These are phyloP conservation scores for Eupithecia tripunctaria DNA, from an alignment of 2,888 invertebrate species.

Conservation along the genomic window DNA sequence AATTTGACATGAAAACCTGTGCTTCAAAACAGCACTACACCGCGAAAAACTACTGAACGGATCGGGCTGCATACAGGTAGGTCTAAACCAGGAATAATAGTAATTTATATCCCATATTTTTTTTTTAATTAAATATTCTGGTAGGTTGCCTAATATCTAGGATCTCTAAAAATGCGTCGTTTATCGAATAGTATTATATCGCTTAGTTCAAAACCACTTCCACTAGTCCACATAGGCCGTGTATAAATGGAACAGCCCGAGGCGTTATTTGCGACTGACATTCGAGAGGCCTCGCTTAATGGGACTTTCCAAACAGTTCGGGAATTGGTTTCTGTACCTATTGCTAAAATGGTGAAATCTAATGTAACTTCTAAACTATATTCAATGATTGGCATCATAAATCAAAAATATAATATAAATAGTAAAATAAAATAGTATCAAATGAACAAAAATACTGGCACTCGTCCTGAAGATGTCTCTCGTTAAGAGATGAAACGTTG, in stretches of 20 bases:
- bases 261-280: slow-evolving; percentile 10
- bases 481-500: no score
- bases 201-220: neutral
- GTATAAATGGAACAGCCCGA: slow-evolving; percentile 3
- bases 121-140: no score
- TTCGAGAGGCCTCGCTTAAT: slow-evolving; percentile 5
- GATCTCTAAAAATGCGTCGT: neutral
- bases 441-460: no score
- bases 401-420: no score
- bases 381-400: neutral
- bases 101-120: no score
- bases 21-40: no score
- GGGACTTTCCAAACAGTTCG: slow-evolving; percentile 1
- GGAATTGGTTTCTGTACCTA: slow-evolving; percentile 4
- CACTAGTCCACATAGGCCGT: neutral
- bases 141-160: neutral
- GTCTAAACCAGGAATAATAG: no score
- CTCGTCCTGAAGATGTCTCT: no score
- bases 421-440: no score
- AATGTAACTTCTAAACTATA: neutral
- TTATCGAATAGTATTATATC: neutral
- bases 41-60: no score
- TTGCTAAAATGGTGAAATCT: neutral
- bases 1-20: no score
- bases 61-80: no score